Percentiles rank a stretch among this genome's conserved stretches.
Conservation (phyloP, 2,888 invertebrate species). For the Microplitis deprimator region DNA sequence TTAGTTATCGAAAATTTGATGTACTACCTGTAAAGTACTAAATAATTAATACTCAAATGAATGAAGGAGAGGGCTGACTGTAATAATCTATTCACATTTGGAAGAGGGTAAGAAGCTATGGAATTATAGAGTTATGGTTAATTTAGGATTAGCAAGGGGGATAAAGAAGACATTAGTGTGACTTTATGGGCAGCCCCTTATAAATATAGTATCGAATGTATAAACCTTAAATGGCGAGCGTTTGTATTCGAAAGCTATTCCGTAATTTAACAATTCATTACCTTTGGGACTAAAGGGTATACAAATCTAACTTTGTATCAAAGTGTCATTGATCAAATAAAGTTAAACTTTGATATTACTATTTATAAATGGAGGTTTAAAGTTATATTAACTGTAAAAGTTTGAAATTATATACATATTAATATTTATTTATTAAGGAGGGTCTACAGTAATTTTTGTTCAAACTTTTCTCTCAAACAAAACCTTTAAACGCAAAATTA, state of each 20-base stretch:
- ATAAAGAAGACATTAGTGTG: background rate
- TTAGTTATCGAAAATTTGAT: background rate
- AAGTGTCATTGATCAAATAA: background rate
- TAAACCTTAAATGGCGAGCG: background rate
- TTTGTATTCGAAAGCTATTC: background rate
- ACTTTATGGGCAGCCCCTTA: background rate
- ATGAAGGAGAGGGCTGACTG: background rate
- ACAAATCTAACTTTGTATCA: background rate
- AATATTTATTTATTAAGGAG: too few species aligned
- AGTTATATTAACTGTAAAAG: background rate
- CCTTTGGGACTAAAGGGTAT: background rate
- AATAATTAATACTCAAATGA: background rate
- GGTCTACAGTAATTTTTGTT: too few species aligned
- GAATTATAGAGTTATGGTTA: background rate
- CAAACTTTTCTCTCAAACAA: too few species aligned
- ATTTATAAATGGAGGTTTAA: background rate
- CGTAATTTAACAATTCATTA: conserved; percentile 1
- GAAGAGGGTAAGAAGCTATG: too few species aligned
- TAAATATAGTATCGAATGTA: background rate
- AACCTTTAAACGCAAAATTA: too few species aligned
- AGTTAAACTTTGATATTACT: background rate
- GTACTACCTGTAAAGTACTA: background rate
- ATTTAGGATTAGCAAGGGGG: background rate
- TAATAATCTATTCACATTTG: background rate
- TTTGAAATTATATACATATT: too few species aligned